phyloP scores from a whole-genome alignment of 1,140 invertebrate genomes.

The Bombus difficillimus region DNA sequence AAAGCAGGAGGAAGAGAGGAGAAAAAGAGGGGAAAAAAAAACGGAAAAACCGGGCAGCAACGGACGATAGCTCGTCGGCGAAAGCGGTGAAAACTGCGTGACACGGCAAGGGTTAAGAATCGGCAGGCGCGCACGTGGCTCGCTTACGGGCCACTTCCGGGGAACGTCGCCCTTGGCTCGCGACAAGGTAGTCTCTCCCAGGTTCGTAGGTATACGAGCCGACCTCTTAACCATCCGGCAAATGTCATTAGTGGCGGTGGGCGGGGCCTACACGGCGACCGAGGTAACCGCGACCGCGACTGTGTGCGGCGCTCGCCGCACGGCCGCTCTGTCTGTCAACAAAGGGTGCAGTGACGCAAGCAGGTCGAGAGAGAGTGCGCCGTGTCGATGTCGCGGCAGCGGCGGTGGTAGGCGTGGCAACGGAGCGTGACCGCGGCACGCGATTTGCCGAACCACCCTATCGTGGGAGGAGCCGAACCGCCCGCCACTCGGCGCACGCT shows the following conservation, averaged over 20 bases:
- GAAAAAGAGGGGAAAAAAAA: not conserved
- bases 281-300: not conserved
- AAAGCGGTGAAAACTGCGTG: conserved; percentile 25
- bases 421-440: not conserved
- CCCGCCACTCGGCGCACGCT: conserved; percentile 61
- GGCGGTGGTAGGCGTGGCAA: conserved; percentile 26
- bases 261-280: conserved; percentile 32
- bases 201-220: conserved; percentile 39
- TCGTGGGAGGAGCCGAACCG: conserved; percentile 43
- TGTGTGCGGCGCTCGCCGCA: not conserved
- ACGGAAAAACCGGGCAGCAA: conserved; percentile 1
- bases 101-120: conserved; percentile 38
- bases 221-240: conserved; percentile 67
- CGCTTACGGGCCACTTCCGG: conserved; percentile 43
- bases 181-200: conserved; percentile 35
- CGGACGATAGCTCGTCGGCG: conserved; percentile 1
- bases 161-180: conserved; percentile 51
- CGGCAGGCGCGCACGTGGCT: conserved; percentile 47
- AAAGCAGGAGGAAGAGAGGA: not conserved
- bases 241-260: conserved; percentile 50
- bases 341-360: conserved; percentile 37
- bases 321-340: conserved; percentile 1
- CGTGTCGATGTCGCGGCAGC: not conserved
- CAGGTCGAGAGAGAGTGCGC: conserved; percentile 26
- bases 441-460: conserved; percentile 39